Evolutionary conservation across 2,797 vertebrate genomes (phyloP).

Genomic region (Staurois parvus): DNA sequence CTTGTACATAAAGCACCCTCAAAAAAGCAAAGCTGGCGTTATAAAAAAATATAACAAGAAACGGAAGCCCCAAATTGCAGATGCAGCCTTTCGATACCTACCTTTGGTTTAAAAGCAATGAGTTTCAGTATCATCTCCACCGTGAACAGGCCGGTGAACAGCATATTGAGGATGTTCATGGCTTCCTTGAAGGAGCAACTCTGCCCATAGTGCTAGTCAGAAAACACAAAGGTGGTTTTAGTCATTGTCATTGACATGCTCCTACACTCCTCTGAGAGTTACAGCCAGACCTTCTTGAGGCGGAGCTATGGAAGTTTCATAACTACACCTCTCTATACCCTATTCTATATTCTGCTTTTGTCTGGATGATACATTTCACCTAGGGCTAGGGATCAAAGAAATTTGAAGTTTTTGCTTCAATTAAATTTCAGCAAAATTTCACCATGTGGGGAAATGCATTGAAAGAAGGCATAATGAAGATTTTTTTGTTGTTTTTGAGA

Average conservation of each 20-base stretch:
- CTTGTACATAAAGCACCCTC: neutral
- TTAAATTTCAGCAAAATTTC: too few relatives aligned
- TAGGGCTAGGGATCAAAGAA: too few relatives aligned
- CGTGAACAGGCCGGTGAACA: constrained; percentile 98
- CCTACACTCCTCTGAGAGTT: neutral
- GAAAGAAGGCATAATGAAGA: too few relatives aligned
- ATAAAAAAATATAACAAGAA: neutral
- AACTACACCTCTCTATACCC: too few relatives aligned
- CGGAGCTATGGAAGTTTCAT: too few relatives aligned
- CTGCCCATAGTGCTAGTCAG: constrained; percentile 79
- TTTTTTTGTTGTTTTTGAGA: too few relatives aligned
- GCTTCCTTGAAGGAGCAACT: constrained; percentile 91
- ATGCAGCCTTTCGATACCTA: constrained; percentile 74
- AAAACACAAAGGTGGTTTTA: neutral
- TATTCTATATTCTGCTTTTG: too few relatives aligned
- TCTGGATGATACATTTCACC: too few relatives aligned
- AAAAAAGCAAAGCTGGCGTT: neutral
- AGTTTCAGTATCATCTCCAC: constrained; percentile 99
- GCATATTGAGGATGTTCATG: constrained; percentile 99
- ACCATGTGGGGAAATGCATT: too few relatives aligned
- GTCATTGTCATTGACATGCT: neutral
- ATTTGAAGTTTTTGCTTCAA: too few relatives aligned
- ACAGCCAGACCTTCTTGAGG: too few relatives aligned
- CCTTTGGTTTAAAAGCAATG: constrained; percentile 99
- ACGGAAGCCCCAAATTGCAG: constrained; percentile 5